Evolutionary conservation across 2,888 invertebrate genomes (phyloP), one percentile per base, ranked within the genome.

Genomic region (Atethmia centrago): DNA sequence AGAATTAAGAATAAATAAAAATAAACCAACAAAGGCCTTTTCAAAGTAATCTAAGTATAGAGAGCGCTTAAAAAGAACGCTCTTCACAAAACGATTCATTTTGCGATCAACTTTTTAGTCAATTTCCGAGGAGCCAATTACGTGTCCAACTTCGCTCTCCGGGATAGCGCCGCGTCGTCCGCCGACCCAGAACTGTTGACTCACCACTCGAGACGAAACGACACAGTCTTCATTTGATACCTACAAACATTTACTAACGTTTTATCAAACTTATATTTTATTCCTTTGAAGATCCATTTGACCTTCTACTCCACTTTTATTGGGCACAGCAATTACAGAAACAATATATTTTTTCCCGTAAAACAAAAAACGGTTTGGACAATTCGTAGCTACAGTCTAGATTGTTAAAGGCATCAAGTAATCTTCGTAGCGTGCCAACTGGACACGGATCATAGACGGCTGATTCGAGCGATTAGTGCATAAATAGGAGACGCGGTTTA

Each of bases 281-380:
- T 85, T 81, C 82, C 78, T 82, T 68, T 83, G 78, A 85, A 79
- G 83, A 87, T 85, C 86, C 67, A 74, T 82, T 85, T 89, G 92
- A 92, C 92, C 93, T 91, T 91, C 88, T 92, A 88, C 79, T 90
- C 92, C 85, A 93, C 90, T 92, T 93, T 93, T 88, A 85, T 86
- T 86, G 80, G 83, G 84, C 84, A 89, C 73, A 74, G 83, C 86
- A 88, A 90, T 91, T 91, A 88, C 78, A 89, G 82, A 90, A 90
- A 92, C 90, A 91, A 90, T 89, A 84, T 73, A 36, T 74, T 75
- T 86, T 81, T 87, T 85, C 69, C 82, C 77, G 56, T 77, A 79
- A 72, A 79, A 74, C 77, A 82, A 87, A 82, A 79, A 64, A 71
- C 59, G 31, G 21, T 66, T 74, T 68, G 49, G 47, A 63, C 56